Conservation (phyloP, 2,888 invertebrate genomes). For the Acronicta leporina region DNA sequence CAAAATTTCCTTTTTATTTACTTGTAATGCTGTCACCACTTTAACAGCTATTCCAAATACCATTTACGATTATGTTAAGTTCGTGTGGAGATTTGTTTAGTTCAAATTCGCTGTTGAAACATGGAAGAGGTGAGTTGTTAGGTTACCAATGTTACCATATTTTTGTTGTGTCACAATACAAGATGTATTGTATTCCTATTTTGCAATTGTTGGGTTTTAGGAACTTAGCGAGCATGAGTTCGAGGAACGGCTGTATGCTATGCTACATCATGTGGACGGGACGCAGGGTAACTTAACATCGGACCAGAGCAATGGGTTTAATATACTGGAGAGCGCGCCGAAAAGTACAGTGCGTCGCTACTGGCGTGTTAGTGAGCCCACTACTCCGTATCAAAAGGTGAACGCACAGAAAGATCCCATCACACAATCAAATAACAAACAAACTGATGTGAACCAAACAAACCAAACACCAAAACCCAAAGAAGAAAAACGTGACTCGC, state of each 20-base stretch:
- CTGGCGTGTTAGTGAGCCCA: slow-evolving; percentile 76
- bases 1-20: slow-evolving; percentile 79
- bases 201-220: slow-evolving; percentile 75
- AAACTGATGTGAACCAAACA: slow-evolving; percentile 45
- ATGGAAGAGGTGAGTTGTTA: slow-evolving; percentile 85
- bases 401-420: slow-evolving; percentile 64
- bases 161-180: slow-evolving; percentile 79
- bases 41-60: slow-evolving; percentile 73
- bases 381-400: slow-evolving; percentile 68
- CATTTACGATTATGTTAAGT: slow-evolving; percentile 85
- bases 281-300: slow-evolving; percentile 71
- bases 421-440: slow-evolving; percentile 43
- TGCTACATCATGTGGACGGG: slow-evolving; percentile 83
- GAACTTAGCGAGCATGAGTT: slow-evolving; percentile 86
- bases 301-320: slow-evolving; percentile 61
- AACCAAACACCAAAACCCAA: slow-evolving; percentile 67
- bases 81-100: slow-evolving; percentile 77
- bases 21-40: slow-evolving; percentile 79
- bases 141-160: slow-evolving; percentile 69
- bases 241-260: slow-evolving; percentile 85
- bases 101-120: slow-evolving; percentile 79
- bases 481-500: slow-evolving; percentile 65
- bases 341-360: slow-evolving; percentile 78
- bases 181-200: slow-evolving; percentile 63
- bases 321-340: slow-evolving; percentile 67